Base-by-base conservation (phyloP, 2,797 vertebrate species). In the Sebastes vulpes region DNA sequence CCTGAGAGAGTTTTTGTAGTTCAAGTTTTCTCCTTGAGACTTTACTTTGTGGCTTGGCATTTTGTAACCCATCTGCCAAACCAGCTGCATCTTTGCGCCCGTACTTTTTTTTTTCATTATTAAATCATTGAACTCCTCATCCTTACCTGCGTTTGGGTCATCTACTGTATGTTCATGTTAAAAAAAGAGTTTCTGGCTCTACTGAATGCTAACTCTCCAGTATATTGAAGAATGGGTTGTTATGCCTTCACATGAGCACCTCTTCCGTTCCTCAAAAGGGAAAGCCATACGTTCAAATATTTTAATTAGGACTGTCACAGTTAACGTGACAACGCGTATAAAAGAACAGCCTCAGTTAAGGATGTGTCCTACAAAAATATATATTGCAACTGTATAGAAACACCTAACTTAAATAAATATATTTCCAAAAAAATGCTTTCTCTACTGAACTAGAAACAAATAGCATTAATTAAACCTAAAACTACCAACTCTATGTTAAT, bases 11-110 rank as follows among this genome's bases (percentile, higher is more conserved):
- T 46, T 46, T 46, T 46, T 2, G 16, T 46, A 46, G 6, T 46
- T 46, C 38, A 46, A 46, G 38, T 46, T 46, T 18, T 18, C 38
- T 46, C 38, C 38, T 46, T 4, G 1, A 46, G 38, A 18, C 16
- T 46, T 46, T 46, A 46, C 38, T 18, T 3, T 46, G 38, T 46
- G 38, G 38, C 38, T 46, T 46, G 6, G 16, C 38, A 16, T 18
- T 46, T 46, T 46, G 1, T 18, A 46, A 46, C 14, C 38, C 1
- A 3, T 46, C 0, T 1, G 14, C 14, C 38, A 46, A 18, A 46
- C 38, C 1, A 18, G 38, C 38, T 46, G 38, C 38, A 46, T 46
- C 1, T 46, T 46, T 46, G 38, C 3, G 3, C 3, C 0, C 0
- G 14, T 46, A 46, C 14, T 0, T 46, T 46, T 42, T 38, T 38